Conservation (phyloP, 2,888 invertebrate genomes). For the Cheilosia soror region DNA sequence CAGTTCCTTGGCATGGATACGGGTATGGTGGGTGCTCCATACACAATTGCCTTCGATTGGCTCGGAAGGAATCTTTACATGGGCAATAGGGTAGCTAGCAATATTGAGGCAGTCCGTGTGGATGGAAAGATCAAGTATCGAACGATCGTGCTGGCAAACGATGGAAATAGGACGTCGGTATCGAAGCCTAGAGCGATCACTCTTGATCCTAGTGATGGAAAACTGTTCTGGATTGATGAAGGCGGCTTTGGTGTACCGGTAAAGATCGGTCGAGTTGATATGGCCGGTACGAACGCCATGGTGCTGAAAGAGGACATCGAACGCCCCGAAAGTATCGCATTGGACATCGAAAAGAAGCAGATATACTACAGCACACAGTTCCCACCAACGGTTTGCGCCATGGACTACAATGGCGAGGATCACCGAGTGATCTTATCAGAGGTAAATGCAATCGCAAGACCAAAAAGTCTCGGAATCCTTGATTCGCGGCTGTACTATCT, state of each 20-base stretch:
- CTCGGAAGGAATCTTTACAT: slow-evolving; percentile 97
- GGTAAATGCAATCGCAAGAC: slow-evolving; percentile 89
- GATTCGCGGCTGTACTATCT: slow-evolving; percentile 93
- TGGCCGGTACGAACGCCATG: slow-evolving; percentile 94
- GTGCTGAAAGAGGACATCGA: slow-evolving; percentile 89
- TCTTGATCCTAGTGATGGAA: slow-evolving; percentile 96
- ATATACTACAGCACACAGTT: slow-evolving; percentile 94
- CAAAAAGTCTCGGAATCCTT: slow-evolving; percentile 92
- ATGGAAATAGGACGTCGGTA: slow-evolving; percentile 93
- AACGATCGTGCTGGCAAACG: slow-evolving; percentile 94
- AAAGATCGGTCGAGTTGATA: slow-evolving; percentile 95
- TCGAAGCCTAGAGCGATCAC: slow-evolving; percentile 94
- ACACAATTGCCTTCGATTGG: slow-evolving; percentile 98
- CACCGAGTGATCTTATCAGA: slow-evolving; percentile 88
- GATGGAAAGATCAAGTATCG: slow-evolving; percentile 94
- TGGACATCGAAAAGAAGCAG: slow-evolving; percentile 92
- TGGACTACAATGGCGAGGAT: slow-evolving; percentile 90
- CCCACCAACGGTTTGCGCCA: slow-evolving; percentile 89
- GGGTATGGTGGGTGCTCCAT: slow-evolving; percentile 96
- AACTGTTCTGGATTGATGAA: slow-evolving; percentile 98
- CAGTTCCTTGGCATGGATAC: slow-evolving; percentile 92
- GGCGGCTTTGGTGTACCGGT: slow-evolving; percentile 95
- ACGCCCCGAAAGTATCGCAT: slow-evolving; percentile 92
- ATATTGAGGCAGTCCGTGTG: slow-evolving; percentile 94
- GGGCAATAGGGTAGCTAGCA: slow-evolving; percentile 94